Evolutionary conservation across 2,113 vertebrate species (phyloP), one percentile per base, ranked within the genome.

Genomic region (Cyprinus carpio): DNA sequence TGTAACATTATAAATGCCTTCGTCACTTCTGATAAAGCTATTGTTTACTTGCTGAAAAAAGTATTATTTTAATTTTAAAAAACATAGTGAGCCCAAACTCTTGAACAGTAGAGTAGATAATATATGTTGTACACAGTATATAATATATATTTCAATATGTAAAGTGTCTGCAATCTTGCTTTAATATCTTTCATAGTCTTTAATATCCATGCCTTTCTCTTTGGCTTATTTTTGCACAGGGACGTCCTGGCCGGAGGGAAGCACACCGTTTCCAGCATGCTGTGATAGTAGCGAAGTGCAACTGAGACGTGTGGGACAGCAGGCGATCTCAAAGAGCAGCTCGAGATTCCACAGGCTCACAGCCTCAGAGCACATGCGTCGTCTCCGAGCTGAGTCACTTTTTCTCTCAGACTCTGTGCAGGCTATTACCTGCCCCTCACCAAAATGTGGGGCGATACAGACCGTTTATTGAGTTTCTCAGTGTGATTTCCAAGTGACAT

Each of bases 331-430:
- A 29, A 46, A 46, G 75, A 54, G 25, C 13, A 80, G 71, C 56
- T 64, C 12, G 37, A 31, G 29, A 82, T 82, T 54, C 80, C 37
- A 37, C 12, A 79, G 29, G 91, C 92, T 56, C 90, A 92, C 92
- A 84, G 88, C 93, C 93, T 94, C 29, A n/a, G n/a, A n/a, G n/a
- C n/a, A n/a, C n/a, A 27, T 72, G 27, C 80, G 54, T 69, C 80
- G 43, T 56, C 43, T 51, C 25, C 0, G 18, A 81, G 79, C 79
- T 49, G 79, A 81, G 15, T 81, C 43, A 67, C 43, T 46, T 16
- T 23, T 23, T 81, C 79, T 31, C 62, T 29, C 27, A 34, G 79
- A 18, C 29, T 46, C 62, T 31, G 79, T 67, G 62, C 67, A 40
- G 65, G 67, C 81, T 72, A 56, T 72, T 72, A 72, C 81, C 67